Percentiles rank a stretch among this genome's conserved stretches.
Evolutionary conservation across 2,113 vertebrate species (phyloP).

Genomic region (Leucosticte australis): DNA sequence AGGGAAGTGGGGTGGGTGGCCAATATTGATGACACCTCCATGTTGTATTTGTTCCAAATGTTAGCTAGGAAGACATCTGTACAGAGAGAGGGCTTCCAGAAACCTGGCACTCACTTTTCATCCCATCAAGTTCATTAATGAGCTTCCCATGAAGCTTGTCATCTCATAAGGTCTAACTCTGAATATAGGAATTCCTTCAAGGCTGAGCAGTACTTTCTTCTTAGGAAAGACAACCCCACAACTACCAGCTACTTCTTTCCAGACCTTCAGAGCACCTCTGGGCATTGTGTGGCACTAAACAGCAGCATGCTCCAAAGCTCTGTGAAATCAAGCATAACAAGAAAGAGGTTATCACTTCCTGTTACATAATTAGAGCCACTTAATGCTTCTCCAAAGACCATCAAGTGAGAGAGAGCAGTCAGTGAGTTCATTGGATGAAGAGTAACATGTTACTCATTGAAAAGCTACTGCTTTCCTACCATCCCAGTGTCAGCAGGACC

Average conservation of each 20-base stretch:
- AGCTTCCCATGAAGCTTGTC: background rate
- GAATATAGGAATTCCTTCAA: background rate
- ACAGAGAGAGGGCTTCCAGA: background rate
- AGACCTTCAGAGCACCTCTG: background rate
- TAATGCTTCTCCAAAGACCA: background rate
- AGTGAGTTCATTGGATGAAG: background rate
- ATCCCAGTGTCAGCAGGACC: background rate
- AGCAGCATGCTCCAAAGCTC: accelerated
- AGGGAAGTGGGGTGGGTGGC: background rate
- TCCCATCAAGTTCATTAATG: background rate
- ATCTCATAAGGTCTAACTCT: background rate
- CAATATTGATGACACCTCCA: background rate
- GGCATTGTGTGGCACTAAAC: background rate
- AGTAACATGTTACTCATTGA: accelerated
- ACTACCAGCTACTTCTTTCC: background rate
- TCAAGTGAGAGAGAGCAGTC: background rate
- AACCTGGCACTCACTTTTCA: background rate
- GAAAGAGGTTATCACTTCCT: background rate
- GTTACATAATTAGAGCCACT: background rate
- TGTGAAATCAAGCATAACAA: background rate
- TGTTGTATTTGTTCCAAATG: background rate
- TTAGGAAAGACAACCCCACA: background rate
- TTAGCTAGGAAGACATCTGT: background rate
- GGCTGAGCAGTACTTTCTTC: background rate
- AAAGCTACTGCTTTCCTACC: background rate